These are phyloP conservation scores for Orthosia cruda DNA, from an alignment of 2,888 invertebrate genomes.

Conservation along the genomic window DNA sequence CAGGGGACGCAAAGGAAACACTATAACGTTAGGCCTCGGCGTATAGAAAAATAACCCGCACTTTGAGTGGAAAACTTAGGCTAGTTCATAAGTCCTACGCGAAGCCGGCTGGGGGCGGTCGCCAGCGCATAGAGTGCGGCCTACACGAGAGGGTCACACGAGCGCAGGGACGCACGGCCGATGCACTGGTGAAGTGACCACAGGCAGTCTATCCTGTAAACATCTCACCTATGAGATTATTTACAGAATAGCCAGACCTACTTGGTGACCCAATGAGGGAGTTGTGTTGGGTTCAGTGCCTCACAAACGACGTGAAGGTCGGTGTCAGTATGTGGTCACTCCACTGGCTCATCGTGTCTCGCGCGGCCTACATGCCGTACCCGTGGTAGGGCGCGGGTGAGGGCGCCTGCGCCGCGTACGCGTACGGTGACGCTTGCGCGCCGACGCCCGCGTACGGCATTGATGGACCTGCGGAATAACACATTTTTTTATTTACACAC, in stretches of 20 bases:
- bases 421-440: constrained; percentile 88
- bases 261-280: not conserved
- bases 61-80: constrained; percentile 69
- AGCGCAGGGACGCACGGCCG: no score
- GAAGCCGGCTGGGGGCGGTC: constrained; percentile 63
- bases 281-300: constrained; percentile 1
- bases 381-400: constrained; percentile 91
- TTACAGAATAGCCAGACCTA: no score
- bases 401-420: constrained; percentile 90
- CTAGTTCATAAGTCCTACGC: constrained; percentile 69
- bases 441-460: constrained; percentile 89
- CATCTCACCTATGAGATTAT: no score
- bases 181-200: no score
- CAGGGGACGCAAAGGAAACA: constrained; percentile 67
- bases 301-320: constrained; percentile 3
- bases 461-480: constrained; percentile 83
- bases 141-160: not conserved
- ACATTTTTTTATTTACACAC: not conserved
- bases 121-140: constrained; percentile 64
- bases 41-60: constrained; percentile 65
- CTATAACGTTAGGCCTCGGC: constrained; percentile 76
- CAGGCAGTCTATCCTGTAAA: no score
- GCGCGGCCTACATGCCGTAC: constrained; percentile 90
- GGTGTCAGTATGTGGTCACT: not conserved
- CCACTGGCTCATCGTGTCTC: constrained; percentile 46